phyloP scores from a whole-genome alignment of 2,797 vertebrate species.

The Harpagifer antarcticus region DNA sequence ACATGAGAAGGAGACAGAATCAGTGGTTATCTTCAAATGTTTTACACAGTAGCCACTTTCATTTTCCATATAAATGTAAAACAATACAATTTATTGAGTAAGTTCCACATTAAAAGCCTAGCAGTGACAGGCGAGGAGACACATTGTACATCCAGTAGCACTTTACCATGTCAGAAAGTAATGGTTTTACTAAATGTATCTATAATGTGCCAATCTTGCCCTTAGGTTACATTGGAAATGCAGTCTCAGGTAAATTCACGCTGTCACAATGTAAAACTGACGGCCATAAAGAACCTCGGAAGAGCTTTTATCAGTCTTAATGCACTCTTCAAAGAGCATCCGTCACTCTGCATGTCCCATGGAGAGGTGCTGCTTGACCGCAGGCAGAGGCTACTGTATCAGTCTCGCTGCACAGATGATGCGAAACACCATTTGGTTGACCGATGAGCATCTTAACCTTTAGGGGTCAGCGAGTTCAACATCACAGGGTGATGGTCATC shows the following conservation, averaged over 20 bases:
- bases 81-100: conserved; percentile 17
- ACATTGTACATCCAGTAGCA: conserved; percentile 17
- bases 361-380: conserved; percentile 69
- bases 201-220: conserved; percentile 55
- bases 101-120: conserved; percentile 14
- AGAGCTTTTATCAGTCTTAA: conserved; percentile 70
- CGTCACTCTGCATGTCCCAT: conserved; percentile 69
- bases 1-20: conserved; percentile 52
- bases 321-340: conserved; percentile 69
- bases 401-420: conserved; percentile 66
- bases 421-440: conserved; percentile 71
- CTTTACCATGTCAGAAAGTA: conserved; percentile 59
- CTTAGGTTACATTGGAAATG: conserved; percentile 56
- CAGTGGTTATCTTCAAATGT: conserved; percentile 34
- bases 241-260: conserved; percentile 67
- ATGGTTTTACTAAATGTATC: conserved; percentile 60
- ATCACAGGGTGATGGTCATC: conserved; percentile 47
- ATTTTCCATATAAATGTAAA: conserved; percentile 45
- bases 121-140: conserved; percentile 39
- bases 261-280: conserved; percentile 53
- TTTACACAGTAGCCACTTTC: conserved; percentile 30
- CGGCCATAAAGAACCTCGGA: conserved; percentile 51
- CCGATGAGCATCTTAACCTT: conserved; percentile 76
- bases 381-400: conserved; percentile 72
- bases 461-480: conserved; percentile 56